Evolutionary conservation across 2,888 invertebrate genomes (phyloP).

Genomic region (Drosophila prolongata): DNA sequence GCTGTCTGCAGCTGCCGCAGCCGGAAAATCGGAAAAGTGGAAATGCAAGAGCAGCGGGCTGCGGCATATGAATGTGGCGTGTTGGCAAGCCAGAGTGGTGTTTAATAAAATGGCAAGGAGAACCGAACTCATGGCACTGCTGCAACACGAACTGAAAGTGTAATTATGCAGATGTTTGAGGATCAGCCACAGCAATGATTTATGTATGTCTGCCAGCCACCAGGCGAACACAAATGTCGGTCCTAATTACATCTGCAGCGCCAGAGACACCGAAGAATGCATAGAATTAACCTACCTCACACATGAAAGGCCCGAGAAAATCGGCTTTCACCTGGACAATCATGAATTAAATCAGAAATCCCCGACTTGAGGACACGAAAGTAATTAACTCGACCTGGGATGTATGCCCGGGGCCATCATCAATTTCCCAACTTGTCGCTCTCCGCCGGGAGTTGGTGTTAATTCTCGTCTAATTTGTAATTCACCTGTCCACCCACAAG

Average conservation of each 20-base stretch:
- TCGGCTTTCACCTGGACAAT: constrained; percentile 24
- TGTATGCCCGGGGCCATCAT: constrained; percentile 58
- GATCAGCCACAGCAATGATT: constrained; percentile 40
- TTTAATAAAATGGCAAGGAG: constrained; percentile 71
- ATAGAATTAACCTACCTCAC: constrained; percentile 12
- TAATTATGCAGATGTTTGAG: constrained; percentile 72
- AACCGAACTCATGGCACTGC: constrained; percentile 43
- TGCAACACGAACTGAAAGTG: constrained; percentile 69
- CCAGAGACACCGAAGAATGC: neutral
- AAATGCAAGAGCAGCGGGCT: constrained; percentile 9
- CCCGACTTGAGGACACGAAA: constrained; percentile 50
- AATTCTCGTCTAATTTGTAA: constrained; percentile 67
- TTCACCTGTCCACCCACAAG: constrained; percentile 54
- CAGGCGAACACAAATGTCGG: constrained; percentile 6
- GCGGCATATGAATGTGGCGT: constrained; percentile 49
- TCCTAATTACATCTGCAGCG: constrained; percentile 39
- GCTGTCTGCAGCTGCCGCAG: constrained; percentile 72
- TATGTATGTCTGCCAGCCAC: constrained; percentile 30
- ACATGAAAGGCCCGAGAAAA: constrained; percentile 19
- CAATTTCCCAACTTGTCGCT: constrained; percentile 46
- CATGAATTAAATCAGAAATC: constrained; percentile 36
- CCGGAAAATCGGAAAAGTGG: constrained; percentile 24
- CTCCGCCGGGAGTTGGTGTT: constrained; percentile 36
- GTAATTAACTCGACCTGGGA: constrained; percentile 60
- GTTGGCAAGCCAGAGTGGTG: constrained; percentile 60